phyloP scores from a whole-genome alignment of 2,113 vertebrate genomes.

The Lathamus discolor region DNA sequence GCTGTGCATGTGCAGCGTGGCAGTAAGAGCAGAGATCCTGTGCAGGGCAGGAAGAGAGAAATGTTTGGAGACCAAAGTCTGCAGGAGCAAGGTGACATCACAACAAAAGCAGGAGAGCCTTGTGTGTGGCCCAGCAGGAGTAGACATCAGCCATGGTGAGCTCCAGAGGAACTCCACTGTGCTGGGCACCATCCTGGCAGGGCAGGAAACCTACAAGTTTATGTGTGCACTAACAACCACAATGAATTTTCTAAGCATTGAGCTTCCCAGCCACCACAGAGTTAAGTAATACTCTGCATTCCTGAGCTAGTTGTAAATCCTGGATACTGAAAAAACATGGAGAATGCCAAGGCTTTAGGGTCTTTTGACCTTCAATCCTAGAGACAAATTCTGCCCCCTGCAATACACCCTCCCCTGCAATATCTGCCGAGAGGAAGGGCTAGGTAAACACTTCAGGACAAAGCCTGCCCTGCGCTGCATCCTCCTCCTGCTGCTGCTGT shows the following conservation, averaged over 20 bases:
- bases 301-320: not conserved
- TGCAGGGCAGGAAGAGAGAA: not conserved
- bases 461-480: rapidly evolving
- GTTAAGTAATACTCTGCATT: not conserved
- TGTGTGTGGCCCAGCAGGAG: not conserved
- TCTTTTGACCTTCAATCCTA: not conserved
- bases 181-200: not conserved
- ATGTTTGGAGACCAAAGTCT: not conserved
- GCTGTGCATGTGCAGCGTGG: conserved; percentile 80
- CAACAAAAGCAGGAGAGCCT: not conserved
- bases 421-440: not conserved
- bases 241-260: not conserved
- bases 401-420: not conserved
- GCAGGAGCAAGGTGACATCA: not conserved
- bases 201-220: not conserved
- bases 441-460: not conserved
- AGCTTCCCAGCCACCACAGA: not conserved
- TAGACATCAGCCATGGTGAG: rapidly evolving
- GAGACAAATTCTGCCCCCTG: not conserved
- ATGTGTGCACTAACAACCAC: not conserved
- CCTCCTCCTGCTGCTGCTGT: too few species aligned
- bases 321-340: not conserved
- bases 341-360: not conserved
- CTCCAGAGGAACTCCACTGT: not conserved
- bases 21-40: conserved; percentile 89